Base-by-base conservation (phyloP, 1,140 invertebrate species). In the Aphelenchoides besseyi region DNA sequence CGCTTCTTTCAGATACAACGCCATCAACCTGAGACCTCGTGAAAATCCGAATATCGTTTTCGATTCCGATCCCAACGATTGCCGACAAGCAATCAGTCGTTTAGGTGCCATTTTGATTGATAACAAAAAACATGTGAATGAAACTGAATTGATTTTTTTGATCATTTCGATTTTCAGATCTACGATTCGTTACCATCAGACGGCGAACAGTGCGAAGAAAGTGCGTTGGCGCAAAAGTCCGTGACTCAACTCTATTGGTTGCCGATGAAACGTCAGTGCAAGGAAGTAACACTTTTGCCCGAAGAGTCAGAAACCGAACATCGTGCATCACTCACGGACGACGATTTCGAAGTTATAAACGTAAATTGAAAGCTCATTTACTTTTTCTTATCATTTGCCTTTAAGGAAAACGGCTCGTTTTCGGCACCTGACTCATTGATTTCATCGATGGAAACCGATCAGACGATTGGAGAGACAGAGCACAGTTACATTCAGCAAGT, bases 171-270 rank as follows among this genome's bases (percentile, higher is more conserved):
- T n/a, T 41, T 59, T 59, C 18, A 59, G 55, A 59, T 5, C 12
- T 59, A 18, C 55, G 63, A 66, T 16, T 18, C 32, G 16, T 32
- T 66, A 1, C 26, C 63, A 53, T 36, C 36, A 32, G 59, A 61
- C 30, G 30, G n/a, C n/a, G 59, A 61, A 36, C n/a, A 18, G 59
- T 28, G 18, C 18, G 59, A 61, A 61, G 59, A 61, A n/a, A 29
- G 18, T 26, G n/a, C 30, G 16, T 36, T 61, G 26, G n/a, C 59
- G n/a, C 59, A 61, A 2, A 61, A 61, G 59, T 61, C 59, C 0
- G 59, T 61, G 16, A 61, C 30, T 16, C n/a, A 61, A 61, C 59
- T 61, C 59, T 26, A 61, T n/a, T 2, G 59, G 59, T n/a, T 12
- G 23, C 41, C 41, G 41, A 12, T 59, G 5, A 18, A 59, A 8